A percentile compares a stretch with the other conserved stretches of the same genome.
Conservation (phyloP, 1,140 invertebrate genomes). For the Lanistes nyassanus region DNA sequence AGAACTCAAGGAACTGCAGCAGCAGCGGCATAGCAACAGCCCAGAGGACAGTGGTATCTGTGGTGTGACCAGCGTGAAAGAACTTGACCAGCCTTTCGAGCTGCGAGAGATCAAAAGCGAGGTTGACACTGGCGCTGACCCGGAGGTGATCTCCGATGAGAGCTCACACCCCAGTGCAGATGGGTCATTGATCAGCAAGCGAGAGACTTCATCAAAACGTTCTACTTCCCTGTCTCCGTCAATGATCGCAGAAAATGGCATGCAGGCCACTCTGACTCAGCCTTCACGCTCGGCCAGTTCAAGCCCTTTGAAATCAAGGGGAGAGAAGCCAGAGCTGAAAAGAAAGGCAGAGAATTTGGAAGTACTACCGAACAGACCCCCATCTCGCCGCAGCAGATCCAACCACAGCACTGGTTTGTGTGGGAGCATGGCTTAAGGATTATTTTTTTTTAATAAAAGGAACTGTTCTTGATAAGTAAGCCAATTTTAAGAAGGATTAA, state of each 20-base stretch:
- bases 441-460: background rate
- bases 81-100: slow-evolving; percentile 12
- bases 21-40: slow-evolving; percentile 7
- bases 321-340: slow-evolving; percentile 18
- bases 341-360: slow-evolving; percentile 21
- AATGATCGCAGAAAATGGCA: background rate
- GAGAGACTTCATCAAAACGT: background rate
- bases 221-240: background rate
- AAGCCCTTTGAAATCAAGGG: slow-evolving; percentile 6
- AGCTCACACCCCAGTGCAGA: background rate
- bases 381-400: slow-evolving; percentile 17
- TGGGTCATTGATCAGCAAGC: background rate
- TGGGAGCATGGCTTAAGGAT: background rate
- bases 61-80: background rate
- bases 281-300: background rate
- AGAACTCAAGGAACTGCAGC: slow-evolving; percentile 55
- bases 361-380: slow-evolving; percentile 1
- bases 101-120: slow-evolving; percentile 4
- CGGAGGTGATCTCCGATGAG: background rate
- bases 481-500: background rate
- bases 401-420: slow-evolving; percentile 5
- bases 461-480: background rate
- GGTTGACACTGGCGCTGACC: background rate
- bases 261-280: background rate
- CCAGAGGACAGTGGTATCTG: background rate